Base-by-base conservation (phyloP, 2,113 vertebrate genomes). In the Podocnemis expansa region DNA sequence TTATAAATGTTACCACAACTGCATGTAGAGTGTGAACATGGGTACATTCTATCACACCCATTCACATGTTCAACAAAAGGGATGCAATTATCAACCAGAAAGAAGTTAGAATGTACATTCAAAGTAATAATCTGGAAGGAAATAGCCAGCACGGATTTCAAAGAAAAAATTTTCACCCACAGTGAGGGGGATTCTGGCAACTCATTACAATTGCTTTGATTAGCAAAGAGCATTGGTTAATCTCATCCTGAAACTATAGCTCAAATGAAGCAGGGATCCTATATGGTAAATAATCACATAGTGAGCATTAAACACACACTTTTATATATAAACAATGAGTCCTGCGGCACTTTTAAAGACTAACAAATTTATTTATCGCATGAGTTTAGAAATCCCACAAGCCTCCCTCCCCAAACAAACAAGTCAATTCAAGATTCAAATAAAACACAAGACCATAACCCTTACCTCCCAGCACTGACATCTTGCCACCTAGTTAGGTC, bases 281-380 rank as follows among this genome's bases (percentile, higher is more conserved):
- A 91, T 0, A 86, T 94, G 93, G 94, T 51, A 88, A 95, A 93
- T 89, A 85, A 85, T 89, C 93, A 94, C 92, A 93, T n/a, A n/a
- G 91, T 95, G 96, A 96, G 85, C 81, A 89, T 85, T 97, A 97
- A 97, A 96, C 96, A 91, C 94, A 88, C 92, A 95, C 93, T 96
- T 96, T 95, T 95, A 96, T 94, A 51, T 55, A 78, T 89, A 47
- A 47, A 47, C 47, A 47, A 47, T n/a, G 47, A 47, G 47, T 47
- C 47, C 47, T 47, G 47, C 10, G 47, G 47, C 47, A 47, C 47
- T 47, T 47, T 47, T 47, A 47, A 47, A 47, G 47, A 47, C 10
- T 47, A 47, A 47, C 47, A 47, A 47, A 47, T 47, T 47, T 47
- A 47, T 47, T 47, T 47, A 47, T 47, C 47, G 10, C 47, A 47